Evolutionary conservation across 1,140 invertebrate genomes (phyloP).

Genomic region (Idris sp.): DNA sequence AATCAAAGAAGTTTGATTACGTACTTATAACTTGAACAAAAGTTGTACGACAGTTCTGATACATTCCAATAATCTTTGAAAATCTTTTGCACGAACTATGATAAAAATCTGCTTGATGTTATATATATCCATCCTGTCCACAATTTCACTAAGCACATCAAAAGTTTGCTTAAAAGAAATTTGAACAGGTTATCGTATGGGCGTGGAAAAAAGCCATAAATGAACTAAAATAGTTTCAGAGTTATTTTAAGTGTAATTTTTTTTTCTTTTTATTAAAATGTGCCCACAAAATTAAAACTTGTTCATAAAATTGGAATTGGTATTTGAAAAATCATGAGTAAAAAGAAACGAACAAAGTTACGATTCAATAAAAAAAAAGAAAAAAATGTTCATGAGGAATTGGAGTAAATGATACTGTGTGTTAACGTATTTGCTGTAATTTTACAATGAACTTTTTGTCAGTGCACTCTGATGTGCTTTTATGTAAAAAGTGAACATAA

Average conservation of each 20-base stretch:
- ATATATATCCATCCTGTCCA: slow-evolving; percentile 20
- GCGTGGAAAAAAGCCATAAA: slow-evolving; percentile 6
- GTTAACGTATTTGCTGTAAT: slow-evolving; percentile 30
- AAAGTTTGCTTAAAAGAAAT: slow-evolving; percentile 24
- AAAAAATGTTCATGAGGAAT: slow-evolving; percentile 20
- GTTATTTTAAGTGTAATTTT: too few relatives aligned
- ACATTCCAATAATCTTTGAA: slow-evolving; percentile 40
- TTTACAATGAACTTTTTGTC: slow-evolving; percentile 43
- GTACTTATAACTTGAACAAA: slow-evolving; percentile 39
- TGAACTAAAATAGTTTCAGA: too few relatives aligned
- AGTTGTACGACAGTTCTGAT: slow-evolving; percentile 35
- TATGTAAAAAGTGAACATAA: slow-evolving; percentile 11
- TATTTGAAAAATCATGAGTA: slow-evolving; percentile 2
- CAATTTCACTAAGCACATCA: slow-evolving; percentile 13
- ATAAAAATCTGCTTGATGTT: slow-evolving; percentile 31
- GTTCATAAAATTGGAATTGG: slow-evolving; percentile 7
- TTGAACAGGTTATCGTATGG: slow-evolving; percentile 18
- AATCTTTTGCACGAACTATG: slow-evolving; percentile 27
- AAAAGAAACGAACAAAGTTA: slow-evolving; percentile 20
- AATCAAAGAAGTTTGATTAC: slow-evolving; percentile 49
- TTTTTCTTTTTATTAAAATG: too few relatives aligned
- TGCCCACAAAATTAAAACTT: slow-evolving; percentile 1
- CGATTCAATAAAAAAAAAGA: slow-evolving; percentile 17
- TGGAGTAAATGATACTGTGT: slow-evolving; percentile 7
- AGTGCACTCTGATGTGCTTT: slow-evolving; percentile 14